These are phyloP conservation scores for Cephalotes varians DNA, from an alignment of 2,888 invertebrate genomes.

Conservation along the genomic window DNA sequence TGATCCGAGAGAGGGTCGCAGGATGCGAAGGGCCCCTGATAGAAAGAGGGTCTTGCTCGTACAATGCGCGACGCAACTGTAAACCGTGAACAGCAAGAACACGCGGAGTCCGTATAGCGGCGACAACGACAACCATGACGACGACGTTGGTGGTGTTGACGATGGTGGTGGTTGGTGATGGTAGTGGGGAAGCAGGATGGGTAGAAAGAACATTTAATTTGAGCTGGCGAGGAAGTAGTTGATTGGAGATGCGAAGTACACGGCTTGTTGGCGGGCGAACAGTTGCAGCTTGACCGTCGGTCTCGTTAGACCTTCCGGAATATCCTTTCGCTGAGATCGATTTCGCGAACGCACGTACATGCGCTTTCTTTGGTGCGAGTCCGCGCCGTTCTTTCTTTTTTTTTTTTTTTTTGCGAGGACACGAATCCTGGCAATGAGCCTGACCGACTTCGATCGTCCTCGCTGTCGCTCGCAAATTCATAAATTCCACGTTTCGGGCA, in stretches of 20 bases:
- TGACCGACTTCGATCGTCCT: not conserved
- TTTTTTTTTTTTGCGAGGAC: too few relatives aligned
- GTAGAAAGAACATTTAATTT: conserved; percentile 82
- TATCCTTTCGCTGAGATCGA: not conserved
- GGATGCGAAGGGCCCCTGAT: conserved; percentile 3
- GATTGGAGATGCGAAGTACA: conserved; percentile 81
- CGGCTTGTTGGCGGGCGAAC: conserved; percentile 32
- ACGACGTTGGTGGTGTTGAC: conserved; percentile 7
- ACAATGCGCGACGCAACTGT: conserved; percentile 43
- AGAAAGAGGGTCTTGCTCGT: not conserved
- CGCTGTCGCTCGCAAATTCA: not conserved
- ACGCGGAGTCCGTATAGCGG: conserved; percentile 54
- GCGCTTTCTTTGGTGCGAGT: not conserved
- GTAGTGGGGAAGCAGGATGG: conserved; percentile 72
- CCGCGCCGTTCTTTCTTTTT: too few relatives aligned
- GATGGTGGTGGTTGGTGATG: conserved; percentile 11
- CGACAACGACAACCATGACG: not conserved
- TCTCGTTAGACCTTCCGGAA: conserved; percentile 52
- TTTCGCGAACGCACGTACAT: not conserved
- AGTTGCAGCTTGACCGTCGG: conserved; percentile 66
- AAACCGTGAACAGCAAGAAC: conserved; percentile 56
- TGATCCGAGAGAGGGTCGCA: not conserved
- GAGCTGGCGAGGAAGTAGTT: conserved; percentile 86
- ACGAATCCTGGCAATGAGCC: not conserved
- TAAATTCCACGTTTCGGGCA: not conserved